Base-by-base conservation (phyloP, 2,888 invertebrate species). In the Epistrophe eligans region DNA sequence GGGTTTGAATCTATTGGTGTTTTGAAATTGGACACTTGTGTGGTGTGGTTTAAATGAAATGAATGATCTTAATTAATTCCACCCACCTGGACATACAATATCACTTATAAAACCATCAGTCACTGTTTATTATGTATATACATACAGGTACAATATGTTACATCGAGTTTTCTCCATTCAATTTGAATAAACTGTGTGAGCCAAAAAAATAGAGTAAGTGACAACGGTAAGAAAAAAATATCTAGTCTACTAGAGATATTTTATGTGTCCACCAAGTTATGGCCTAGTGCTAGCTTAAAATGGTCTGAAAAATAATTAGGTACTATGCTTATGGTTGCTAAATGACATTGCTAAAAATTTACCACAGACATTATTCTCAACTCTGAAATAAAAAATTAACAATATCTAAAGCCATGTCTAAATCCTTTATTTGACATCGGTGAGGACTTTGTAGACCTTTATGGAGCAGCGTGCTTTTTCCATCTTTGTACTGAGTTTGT, bases 61-160 rank as follows among this genome's bases (percentile, higher is more conserved):
- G 11, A 74, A 66, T 52, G 8, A 40, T 58, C 66, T 45, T 74
- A 66, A 79, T 70, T 70, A 79, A 84, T 66, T 79, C 79, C 84
- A 71, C 84, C 84, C 74, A 79, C 84, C 48, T 8, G 13, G 7
- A 19, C 43, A 62, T 24, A 43, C 24, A 74, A 79, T 45, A 74
- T 35, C 84, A 71, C 55, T 79, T 66, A 66, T 28, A 62, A 70
- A 40, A 74, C 62, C 73, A 83, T 83, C 72, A 83, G 19, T 62
- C 50, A 72, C 15, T 28, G 28, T 10, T 13, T 40, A 7, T 5
- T 6, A 1, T 24, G 13, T 28, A 6, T 38, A 28, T 19, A 2
- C 50, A 19, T 4, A 24, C 15, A 8, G 6, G 6, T 28, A n/a
- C 72, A 72, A 40, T n/a, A n/a, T 64, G 55, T 64, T 43, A 19